Base-by-base conservation (phyloP, 2,113 vertebrate genomes). In the Chloebia gouldiae region DNA sequence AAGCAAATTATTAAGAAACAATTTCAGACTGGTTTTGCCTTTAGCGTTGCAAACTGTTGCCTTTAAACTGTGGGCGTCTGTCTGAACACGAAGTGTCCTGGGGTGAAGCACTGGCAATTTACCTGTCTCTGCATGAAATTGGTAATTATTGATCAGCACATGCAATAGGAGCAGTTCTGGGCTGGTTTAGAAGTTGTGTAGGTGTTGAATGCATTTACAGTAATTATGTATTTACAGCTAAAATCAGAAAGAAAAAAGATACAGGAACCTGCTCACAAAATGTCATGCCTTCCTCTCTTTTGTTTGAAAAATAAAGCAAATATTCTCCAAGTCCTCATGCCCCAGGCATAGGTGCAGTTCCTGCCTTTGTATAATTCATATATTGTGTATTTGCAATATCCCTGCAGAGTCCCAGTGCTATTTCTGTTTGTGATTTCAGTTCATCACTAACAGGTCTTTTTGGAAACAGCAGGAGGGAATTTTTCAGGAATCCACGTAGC, bases 61-160 rank as follows among this genome's bases (percentile, higher is more conserved):
- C 66, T 95, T 95, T 92, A 75, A 96, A 66, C 90, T 56, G 81
- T 92, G 75, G 95, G 61, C 61, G 54, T 96, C 78, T 95, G 44
- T 93, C 84, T 96, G 88, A 96, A 63, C 65, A 15, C 49, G 61
- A 95, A 96, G 77, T 86, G 80, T 97, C 93, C 92, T 53, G 30
- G 95, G 81, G 90, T 92, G 91, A 96, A 86, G 81, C 86, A 61
- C 60, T 87, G 88, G 90, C 96, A 96, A 97, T 97, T 97, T 97
- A 95, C 90, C 92, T 96, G 81, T 93, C 81, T 97, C 94, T 86
- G 79, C 85, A 37, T 85, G 86, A 89, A 92, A 81, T 84, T 61
- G 86, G 71, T 96, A 96, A 97, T 96, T 97, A 93, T 95, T 95
- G 92, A 96, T 94, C 92, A 96, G 82, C 49, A 95, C 83, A 76